Evolutionary conservation across 2,888 invertebrate genomes (phyloP), one percentile per base, ranked within the genome.

Genomic region (Cremastinae sp.): DNA sequence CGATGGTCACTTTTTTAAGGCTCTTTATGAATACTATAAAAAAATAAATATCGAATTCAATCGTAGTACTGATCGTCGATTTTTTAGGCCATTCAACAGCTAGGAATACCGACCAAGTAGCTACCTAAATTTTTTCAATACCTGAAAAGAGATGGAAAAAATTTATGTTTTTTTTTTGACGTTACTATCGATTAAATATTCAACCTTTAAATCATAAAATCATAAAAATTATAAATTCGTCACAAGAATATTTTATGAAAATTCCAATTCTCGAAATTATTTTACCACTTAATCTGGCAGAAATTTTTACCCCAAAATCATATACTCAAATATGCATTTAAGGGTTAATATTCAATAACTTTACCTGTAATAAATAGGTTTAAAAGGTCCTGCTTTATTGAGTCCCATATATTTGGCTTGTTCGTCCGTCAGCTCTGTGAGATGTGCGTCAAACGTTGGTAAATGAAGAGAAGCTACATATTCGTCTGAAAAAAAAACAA

Each of bases 401-500:
- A 99, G 94, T 78, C 98, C 98, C 92, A 98, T 94, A 89, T 98
- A 99, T 90, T 98, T 98, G 53, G 98, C 98, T 91, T 99, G 98
- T 86, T 98, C 98, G 89, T 99, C 98, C 2, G 95, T 93, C 64
- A 99, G 92, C 89, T 99, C 98, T 0, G 98, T 99, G 83, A 99
- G 92, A 88, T 98, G 98, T 16, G 98, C 98, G 92, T 98, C 98
- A 90, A 99, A 99, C 14, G 98, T 97, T 7, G 98, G 97, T 86
- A 99, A 92, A 91, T 99, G 99, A 49, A 99, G 93, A 80, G 97
- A 97, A 10, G 99, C 98, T 18, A 99, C 99, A 90, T 98, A 98
- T 87, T 99, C 99, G 91, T 99, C 98, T 96, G 88, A 71, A 20
- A 58, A 28, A 43, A 47, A 55, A 9, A 56, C 22, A 62, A 70